Conservation (phyloP, 2,797 vertebrate species). For the Glossophaga mutica region DNA sequence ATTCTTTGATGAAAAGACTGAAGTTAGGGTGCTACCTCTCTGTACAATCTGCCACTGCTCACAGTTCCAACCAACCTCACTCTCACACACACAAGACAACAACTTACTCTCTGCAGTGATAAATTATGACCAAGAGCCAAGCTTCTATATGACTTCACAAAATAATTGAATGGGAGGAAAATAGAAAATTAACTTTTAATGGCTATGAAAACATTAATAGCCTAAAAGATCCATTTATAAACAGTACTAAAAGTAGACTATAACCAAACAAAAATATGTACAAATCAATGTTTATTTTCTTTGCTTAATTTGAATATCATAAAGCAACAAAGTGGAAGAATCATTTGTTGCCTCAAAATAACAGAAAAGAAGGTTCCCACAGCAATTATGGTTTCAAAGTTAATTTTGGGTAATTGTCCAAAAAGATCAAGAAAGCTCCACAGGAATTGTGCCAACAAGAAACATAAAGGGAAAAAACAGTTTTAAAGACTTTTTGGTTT, state of each 20-base stretch:
- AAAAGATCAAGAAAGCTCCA: constrained; percentile 10
- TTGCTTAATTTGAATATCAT: constrained; percentile 9
- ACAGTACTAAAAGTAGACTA: neutral
- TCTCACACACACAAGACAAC: no score
- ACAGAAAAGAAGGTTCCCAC: neutral
- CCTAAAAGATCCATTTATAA: neutral
- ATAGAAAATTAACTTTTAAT: neutral
- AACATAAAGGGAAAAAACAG: neutral
- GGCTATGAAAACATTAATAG: neutral
- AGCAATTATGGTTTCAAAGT: constrained; percentile 37
- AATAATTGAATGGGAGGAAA: neutral
- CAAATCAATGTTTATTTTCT: neutral
- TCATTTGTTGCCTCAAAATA: constrained; percentile 14
- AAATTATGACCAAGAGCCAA: neutral
- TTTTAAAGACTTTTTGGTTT: neutral
- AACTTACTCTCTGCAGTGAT: neutral
- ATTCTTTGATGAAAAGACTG: neutral
- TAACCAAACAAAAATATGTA: neutral
- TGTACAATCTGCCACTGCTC: neutral
- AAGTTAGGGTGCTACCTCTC: neutral
- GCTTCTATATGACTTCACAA: neutral
- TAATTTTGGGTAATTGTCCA: constrained; percentile 4
- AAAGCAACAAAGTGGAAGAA: neutral
- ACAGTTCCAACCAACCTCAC: neutral
- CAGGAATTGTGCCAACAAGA: neutral